Evolutionary conservation across 2,797 vertebrate genomes (phyloP).

Genomic region (Emydoidea blandingii): DNA sequence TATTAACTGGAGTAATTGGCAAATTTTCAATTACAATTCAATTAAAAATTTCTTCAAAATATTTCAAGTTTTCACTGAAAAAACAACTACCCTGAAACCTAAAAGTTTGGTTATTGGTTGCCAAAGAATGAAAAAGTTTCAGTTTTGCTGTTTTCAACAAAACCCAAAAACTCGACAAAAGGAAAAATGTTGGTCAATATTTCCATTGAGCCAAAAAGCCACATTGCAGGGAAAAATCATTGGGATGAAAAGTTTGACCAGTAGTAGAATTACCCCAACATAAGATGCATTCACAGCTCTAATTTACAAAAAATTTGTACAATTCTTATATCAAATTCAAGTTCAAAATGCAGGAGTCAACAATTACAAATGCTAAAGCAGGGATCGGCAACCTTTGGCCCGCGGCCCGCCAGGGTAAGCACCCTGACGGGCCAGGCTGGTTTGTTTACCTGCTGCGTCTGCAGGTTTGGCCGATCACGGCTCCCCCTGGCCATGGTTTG

Average conservation of each 20-base stretch:
- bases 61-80: background rate
- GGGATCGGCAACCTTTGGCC: too few species aligned
- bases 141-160: background rate
- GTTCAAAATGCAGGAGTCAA: background rate
- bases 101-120: background rate
- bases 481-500: too few species aligned
- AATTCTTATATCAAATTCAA: background rate
- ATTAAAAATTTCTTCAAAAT: background rate
- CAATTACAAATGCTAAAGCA: background rate
- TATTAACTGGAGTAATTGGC: background rate
- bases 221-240: background rate
- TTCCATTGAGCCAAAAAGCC: background rate
- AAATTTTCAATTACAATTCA: background rate
- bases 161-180: background rate
- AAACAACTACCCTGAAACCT: background rate
- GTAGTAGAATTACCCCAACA: background rate
- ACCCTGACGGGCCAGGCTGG: too few species aligned
- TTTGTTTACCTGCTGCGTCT: too few species aligned
- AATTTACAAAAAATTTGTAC: background rate
- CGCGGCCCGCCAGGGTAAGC: too few species aligned
- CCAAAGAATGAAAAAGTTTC: background rate
- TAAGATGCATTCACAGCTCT: background rate
- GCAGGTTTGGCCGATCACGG: too few species aligned
- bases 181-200: background rate
- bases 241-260: background rate